A percentile compares a stretch with the other conserved stretches of the same genome.
Evolutionary conservation across 2,888 invertebrate species (phyloP).

Genomic region (Seladonia tumulorum): DNA sequence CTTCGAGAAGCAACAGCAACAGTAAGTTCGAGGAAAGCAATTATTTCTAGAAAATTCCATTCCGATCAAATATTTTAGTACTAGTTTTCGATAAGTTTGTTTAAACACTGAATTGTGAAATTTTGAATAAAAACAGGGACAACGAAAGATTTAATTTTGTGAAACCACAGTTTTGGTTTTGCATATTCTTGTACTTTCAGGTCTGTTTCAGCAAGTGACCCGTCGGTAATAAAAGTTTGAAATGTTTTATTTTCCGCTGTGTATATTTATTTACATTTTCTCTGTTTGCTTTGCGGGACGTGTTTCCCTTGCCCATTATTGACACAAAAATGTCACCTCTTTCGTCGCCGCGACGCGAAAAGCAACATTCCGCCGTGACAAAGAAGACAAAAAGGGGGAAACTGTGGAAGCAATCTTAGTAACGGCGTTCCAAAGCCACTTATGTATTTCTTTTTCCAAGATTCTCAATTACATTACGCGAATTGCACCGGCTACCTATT

Average conservation of each 20-base stretch:
- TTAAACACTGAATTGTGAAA: not conserved
- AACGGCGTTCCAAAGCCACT: slow-evolving; percentile 46
- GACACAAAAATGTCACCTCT: not conserved
- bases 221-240: not conserved
- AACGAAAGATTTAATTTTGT: too few relatives aligned
- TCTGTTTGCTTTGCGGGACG: not conserved
- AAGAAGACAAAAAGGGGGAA: slow-evolving; percentile 23
- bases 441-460: slow-evolving; percentile 49
- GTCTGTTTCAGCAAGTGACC: not conserved
- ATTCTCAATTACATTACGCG: slow-evolving; percentile 52
- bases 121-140: not conserved
- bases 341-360: not conserved
- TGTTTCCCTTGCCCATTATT: not conserved
- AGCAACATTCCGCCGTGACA: slow-evolving; percentile 32
- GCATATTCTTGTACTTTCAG: not conserved
- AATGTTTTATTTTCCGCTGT: not conserved
- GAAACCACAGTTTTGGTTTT: too few relatives aligned
- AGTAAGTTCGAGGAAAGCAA: not conserved
- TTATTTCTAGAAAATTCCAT: not conserved
- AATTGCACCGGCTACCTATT: slow-evolving; percentile 46
- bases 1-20: not conserved
- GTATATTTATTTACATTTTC: not conserved
- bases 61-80: not conserved
- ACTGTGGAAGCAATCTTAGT: slow-evolving; percentile 54
- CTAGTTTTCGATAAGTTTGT: not conserved